A percentile compares a stretch with the other conserved stretches of the same genome.
phyloP scores from a whole-genome alignment of 2,113 vertebrate genomes.

The Crotalus horridus region DNA sequence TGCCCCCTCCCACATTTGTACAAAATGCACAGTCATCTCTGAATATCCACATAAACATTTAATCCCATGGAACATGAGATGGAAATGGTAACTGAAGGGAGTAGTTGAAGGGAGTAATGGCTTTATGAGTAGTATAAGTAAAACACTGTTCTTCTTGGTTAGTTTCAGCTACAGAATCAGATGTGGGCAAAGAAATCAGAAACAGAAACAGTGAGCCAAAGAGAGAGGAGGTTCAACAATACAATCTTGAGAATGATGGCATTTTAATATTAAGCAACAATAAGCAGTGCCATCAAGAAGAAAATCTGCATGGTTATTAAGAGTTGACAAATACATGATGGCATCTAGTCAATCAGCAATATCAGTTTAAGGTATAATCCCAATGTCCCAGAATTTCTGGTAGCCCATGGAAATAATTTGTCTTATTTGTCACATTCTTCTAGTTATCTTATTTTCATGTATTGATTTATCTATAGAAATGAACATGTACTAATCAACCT shows the following conservation, averaged over 20 bases:
- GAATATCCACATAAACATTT: background rate
- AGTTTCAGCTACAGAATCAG: background rate
- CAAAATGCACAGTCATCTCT: background rate
- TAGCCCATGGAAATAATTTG: background rate
- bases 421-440: background rate
- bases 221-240: background rate
- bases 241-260: background rate
- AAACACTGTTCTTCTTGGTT: background rate
- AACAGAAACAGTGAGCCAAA: background rate
- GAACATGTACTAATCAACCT: background rate
- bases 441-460: background rate
- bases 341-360: no score
- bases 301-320: background rate
- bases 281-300: background rate
- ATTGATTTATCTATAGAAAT: background rate
- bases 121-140: background rate
- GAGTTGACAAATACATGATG: no score
- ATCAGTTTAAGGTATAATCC: background rate
- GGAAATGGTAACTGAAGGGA: background rate
- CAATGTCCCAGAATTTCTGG: background rate
- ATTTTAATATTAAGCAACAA: background rate
- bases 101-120: background rate
- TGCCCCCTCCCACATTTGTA: background rate
- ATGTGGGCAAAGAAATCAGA: background rate
- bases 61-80: background rate